Evolutionary conservation across 2,888 invertebrate species (phyloP).

Genomic region (Cryptus armator): DNA sequence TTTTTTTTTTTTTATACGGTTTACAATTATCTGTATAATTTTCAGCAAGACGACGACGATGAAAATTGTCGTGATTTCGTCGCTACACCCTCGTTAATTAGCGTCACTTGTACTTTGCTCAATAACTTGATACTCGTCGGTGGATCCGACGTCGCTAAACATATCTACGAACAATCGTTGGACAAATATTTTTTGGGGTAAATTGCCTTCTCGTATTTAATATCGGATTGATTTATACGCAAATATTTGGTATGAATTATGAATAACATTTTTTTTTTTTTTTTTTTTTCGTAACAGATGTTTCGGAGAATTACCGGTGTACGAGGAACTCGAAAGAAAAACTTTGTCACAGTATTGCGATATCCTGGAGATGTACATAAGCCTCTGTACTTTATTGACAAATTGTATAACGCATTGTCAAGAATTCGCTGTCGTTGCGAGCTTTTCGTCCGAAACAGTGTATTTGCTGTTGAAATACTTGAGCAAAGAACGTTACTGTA

Average conservation of each 20-base stretch:
- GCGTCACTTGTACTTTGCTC: slow-evolving; percentile 84
- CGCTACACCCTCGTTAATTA: slow-evolving; percentile 86
- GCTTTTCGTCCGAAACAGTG: slow-evolving; percentile 86
- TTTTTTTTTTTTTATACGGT: not conserved
- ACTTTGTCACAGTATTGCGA: slow-evolving; percentile 85
- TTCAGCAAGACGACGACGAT: slow-evolving; percentile 65
- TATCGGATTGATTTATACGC: slow-evolving; percentile 59
- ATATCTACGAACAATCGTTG: slow-evolving; percentile 85
- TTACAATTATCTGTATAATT: not conserved
- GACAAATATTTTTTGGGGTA: slow-evolving; percentile 86
- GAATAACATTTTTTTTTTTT: slow-evolving; percentile 3
- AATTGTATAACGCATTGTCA: slow-evolving; percentile 83
- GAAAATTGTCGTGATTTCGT: slow-evolving; percentile 78
- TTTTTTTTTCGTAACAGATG: slow-evolving; percentile 79
- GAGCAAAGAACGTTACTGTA: slow-evolving; percentile 85
- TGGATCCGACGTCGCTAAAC: slow-evolving; percentile 82
- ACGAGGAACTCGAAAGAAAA: slow-evolving; percentile 80
- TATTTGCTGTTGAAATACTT: slow-evolving; percentile 84
- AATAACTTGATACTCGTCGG: slow-evolving; percentile 85
- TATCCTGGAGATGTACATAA: slow-evolving; percentile 86
- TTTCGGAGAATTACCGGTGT: slow-evolving; percentile 82
- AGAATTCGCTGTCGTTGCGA: slow-evolving; percentile 83
- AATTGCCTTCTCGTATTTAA: not conserved
- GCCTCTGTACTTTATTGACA: slow-evolving; percentile 85
- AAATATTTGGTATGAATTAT: not conserved